Conservation (phyloP, 2,888 invertebrate species). For the Sceliomorpha sp. region DNA sequence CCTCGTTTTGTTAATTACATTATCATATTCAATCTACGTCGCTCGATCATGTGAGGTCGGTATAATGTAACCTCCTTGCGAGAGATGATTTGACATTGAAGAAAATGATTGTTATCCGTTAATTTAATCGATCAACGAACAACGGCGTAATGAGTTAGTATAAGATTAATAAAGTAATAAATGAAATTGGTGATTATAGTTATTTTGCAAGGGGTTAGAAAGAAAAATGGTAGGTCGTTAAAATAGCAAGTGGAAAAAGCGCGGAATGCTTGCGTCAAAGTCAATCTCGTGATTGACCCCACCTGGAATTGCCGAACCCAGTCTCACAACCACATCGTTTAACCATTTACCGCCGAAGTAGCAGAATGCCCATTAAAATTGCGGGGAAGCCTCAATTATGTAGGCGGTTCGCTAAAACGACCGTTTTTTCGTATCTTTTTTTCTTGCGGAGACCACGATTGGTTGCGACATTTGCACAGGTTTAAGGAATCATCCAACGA, state of each 20-base stretch:
- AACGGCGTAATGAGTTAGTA: no score
- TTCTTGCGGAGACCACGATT: slow-evolving; percentile 35
- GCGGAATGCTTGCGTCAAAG: slow-evolving; percentile 11
- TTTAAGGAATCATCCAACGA: slow-evolving; percentile 31
- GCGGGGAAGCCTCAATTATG: slow-evolving; percentile 70
- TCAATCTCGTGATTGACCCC: slow-evolving; percentile 73
- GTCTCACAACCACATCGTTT: slow-evolving; percentile 70
- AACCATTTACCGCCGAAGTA: slow-evolving; percentile 64
- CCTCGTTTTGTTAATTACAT: no score
- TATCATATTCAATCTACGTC: no score
- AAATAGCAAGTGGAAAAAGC: slow-evolving; percentile 21
- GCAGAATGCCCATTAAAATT: slow-evolving; percentile 73
- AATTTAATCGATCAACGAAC: no score
- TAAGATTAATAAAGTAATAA: slow-evolving; percentile 3
- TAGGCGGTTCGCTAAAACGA: slow-evolving; percentile 56
- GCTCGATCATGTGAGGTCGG: no score
- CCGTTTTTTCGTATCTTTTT: no score
- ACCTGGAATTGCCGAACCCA: slow-evolving; percentile 72
- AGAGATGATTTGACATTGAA: no score
- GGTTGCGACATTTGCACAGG: slow-evolving; percentile 42
- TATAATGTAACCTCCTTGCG: no score
- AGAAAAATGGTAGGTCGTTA: slow-evolving; percentile 2
- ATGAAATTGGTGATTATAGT: not conserved
- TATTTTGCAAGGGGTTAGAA: slow-evolving; percentile 2
- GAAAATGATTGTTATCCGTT: no score